A percentile compares a stretch with the other conserved stretches of the same genome.
Conservation (phyloP, 1,140 invertebrate species). For the Ips nitidus region DNA sequence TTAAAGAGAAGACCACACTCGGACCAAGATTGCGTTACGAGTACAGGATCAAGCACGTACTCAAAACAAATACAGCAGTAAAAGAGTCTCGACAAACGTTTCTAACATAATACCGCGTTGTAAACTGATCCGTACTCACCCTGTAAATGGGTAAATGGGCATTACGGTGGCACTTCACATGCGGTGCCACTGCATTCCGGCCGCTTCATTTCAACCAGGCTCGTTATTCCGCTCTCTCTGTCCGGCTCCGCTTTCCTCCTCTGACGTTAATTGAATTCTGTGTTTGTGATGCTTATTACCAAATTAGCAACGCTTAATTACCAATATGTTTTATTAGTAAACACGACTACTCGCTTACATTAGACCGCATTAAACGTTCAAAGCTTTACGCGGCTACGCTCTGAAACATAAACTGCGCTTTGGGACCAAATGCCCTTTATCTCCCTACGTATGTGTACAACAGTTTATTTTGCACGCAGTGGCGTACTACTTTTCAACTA, state of each 20-base stretch:
- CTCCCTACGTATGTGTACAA: conserved; percentile 9
- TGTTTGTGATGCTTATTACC: conserved; percentile 55
- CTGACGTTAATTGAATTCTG: conserved; percentile 53
- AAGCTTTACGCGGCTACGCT: conserved; percentile 43
- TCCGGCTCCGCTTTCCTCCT: conserved; percentile 26
- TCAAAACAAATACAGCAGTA: conserved; percentile 1
- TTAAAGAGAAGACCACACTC: too few species aligned
- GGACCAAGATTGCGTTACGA: too few species aligned
- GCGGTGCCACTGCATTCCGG: conserved; percentile 19
- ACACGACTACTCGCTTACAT: conserved; percentile 49
- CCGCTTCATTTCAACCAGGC: conserved; percentile 21
- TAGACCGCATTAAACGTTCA: conserved; percentile 49
- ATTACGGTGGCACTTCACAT: conserved; percentile 23
- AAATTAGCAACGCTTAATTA: conserved; percentile 55
- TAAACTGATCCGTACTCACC: conserved; percentile 8
- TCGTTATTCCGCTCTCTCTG: conserved; percentile 27
- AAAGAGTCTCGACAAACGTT: not conserved
- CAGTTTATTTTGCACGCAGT: too few species aligned
- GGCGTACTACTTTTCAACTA: too few species aligned
- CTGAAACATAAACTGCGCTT: conserved; percentile 30
- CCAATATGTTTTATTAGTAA: conserved; percentile 54
- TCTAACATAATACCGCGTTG: not conserved
- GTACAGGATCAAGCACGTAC: not conserved
- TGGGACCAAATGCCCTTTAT: conserved; percentile 24
- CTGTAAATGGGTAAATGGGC: conserved; percentile 11